phyloP scores from a whole-genome alignment of 1,140 invertebrate species.

The Drosophila ananassae region DNA sequence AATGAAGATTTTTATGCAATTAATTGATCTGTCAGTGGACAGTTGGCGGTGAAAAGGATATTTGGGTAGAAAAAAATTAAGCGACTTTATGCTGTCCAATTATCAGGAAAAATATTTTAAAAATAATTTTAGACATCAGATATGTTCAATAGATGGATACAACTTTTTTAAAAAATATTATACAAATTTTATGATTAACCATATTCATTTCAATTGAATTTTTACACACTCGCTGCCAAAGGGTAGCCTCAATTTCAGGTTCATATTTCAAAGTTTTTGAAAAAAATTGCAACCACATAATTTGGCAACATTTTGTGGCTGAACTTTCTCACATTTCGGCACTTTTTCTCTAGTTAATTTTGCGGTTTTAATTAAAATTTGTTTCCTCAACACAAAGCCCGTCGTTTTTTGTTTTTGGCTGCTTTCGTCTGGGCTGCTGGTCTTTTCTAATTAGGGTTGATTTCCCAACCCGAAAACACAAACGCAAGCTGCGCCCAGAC shows the following conservation, averaged over 20 bases:
- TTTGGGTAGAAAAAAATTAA: constrained; percentile 6
- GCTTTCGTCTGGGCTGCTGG: constrained; percentile 26
- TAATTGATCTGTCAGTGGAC: constrained; percentile 20
- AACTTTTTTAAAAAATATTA: no score
- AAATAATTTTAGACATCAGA: background rate
- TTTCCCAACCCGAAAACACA: constrained; percentile 18
- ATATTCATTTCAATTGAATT: background rate
- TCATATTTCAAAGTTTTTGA: constrained; percentile 15
- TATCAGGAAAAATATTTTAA: background rate
- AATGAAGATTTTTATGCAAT: constrained; percentile 27
- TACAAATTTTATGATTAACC: background rate
- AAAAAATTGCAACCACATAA: constrained; percentile 51
- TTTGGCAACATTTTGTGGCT: constrained; percentile 69
- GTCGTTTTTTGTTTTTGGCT: constrained; percentile 16
- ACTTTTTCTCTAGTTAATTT: constrained; percentile 53
- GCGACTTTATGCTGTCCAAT: no score
- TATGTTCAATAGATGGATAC: no score
- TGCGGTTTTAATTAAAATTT: constrained; percentile 55
- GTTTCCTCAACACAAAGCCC: constrained; percentile 44
- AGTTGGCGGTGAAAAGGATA: constrained; percentile 1
- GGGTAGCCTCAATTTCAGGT: constrained; percentile 3
- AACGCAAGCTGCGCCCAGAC: constrained; percentile 21
- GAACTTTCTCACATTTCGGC: constrained; percentile 48
- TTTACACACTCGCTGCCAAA: background rate
- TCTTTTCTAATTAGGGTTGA: constrained; percentile 49